Evolutionary conservation across 2,797 vertebrate species (phyloP), one percentile per base, ranked within the genome.

Genomic region (Aldrovandia affinis): DNA sequence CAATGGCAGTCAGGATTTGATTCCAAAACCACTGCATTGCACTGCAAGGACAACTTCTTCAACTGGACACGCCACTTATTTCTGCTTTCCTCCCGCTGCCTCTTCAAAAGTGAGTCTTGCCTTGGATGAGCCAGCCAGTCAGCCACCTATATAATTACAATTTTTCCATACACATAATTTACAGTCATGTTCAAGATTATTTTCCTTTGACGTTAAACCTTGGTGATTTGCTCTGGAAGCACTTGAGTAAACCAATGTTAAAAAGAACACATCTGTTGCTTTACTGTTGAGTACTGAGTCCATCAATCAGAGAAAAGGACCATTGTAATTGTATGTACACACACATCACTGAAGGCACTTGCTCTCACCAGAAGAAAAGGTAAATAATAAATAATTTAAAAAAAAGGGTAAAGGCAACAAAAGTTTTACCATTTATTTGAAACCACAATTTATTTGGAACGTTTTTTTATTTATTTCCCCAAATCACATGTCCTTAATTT

Each of bases 381-480:
- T n/a, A n/a, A n/a, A n/a, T n/a, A n/a, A n/a, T n/a, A n/a, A n/a
- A n/a, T n/a, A n/a, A n/a, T n/a, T n/a, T n/a, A n/a, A n/a, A n/a
- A n/a, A n/a, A n/a, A n/a, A 81, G 9, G 63, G 52, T 81, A 59
- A 85, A 85, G 54, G 30, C 65, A 50, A 44, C 42, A 44, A 80
- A 68, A n/a, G 52, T 70, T 61, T 61, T 68, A 80, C 79, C 33
- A 55, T 84, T 83, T 83, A 83, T 83, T 83, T 84, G 83, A 84
- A 84, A 84, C 83, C 83, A 84, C 83, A 84, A 84, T 84, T 84
- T 84, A 84, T 84, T 84, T 84, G 83, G 83, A 84, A 84, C 78
- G 20, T 77, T 77, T 80, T 84, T 65, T 68, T 82, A 50, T 79
- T 79, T 70, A 18, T 68, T 82, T 82, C 81, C 50, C 81, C 81